Base-by-base conservation (phyloP, 2,113 vertebrate genomes). In the Spea multiplicata region DNA sequence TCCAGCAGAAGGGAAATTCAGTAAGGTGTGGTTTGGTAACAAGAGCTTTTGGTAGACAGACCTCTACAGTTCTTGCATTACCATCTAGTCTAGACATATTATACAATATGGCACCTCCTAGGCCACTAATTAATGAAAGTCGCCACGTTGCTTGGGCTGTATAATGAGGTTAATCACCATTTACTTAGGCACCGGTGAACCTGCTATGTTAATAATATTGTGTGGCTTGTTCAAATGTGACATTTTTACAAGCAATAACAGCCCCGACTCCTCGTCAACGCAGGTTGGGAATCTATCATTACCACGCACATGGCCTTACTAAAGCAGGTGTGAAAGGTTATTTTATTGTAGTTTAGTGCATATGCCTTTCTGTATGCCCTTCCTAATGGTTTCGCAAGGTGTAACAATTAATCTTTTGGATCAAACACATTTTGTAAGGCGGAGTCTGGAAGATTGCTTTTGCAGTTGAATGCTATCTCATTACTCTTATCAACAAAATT, bases 401-500 rank as follows among this genome's bases (percentile, higher is more conserved):
- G 66, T 69, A 73, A 73, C 68, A 71, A 80, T 67, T 73, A 80
- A 57, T 66, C 66, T 73, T 73, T 66, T 66, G 70, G 62, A 47
- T 47, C 66, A 71, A 73, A 57, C 17, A 59, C 50, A 68, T 76
- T 66, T 73, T 72, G 10, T 47, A n/a, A 7, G 9, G 55, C 44
- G 48, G 47, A 66, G 76, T 47, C 61, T 73, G 70, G 48, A 59
- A 67, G 50, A 80, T 80, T 73, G 77, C 50, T 66, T 73, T 80
- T 73, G 77, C 62, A 67, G 71, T 67, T 67, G 71, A 73, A 73
- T 73, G 67, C 73, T 80, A 73, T 67, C 70, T 80, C 71, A 73
- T 80, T 73, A 73, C 71, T 67, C 57, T 73, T 67, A 80, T 80
- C 71, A 73, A 49, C 59, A 64, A 73, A 80, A 80, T 80, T 66